Percentiles rank a stretch among this genome's conserved stretches.
phyloP scores from a whole-genome alignment of 2,113 vertebrate genomes.

The Saguinus midas region DNA sequence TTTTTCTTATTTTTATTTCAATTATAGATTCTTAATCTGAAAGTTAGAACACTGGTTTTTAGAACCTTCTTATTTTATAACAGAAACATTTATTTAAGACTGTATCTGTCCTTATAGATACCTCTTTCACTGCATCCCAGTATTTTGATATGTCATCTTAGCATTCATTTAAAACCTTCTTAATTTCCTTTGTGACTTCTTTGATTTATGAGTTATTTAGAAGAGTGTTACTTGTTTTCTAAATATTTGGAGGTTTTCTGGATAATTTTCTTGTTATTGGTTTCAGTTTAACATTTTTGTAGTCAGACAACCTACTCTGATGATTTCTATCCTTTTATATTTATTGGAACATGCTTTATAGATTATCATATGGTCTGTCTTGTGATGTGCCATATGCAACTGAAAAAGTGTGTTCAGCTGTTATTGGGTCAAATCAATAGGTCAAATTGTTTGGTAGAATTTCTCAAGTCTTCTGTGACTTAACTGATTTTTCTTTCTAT shows the following conservation, averaged over 20 bases:
- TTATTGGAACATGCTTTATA: neutral
- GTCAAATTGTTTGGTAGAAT: neutral
- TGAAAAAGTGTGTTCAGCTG: neutral
- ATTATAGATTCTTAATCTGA: neutral
- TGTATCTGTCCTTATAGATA: neutral
- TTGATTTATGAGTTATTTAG: neutral
- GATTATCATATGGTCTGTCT: neutral
- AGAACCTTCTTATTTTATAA: neutral
- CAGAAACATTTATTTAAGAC: neutral
- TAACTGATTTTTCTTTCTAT: neutral
- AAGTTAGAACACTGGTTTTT: neutral
- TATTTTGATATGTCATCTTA: neutral
- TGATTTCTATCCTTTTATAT: neutral
- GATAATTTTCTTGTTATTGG: neutral
- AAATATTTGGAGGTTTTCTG: neutral
- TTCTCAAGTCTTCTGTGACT: neutral
- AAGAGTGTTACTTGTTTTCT: neutral
- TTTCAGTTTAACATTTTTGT: neutral
- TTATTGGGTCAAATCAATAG: neutral
- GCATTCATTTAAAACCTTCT: neutral
- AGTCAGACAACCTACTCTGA: neutral
- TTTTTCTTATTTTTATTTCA: constrained; percentile 4
- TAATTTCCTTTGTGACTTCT: neutral
- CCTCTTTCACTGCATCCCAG: neutral
- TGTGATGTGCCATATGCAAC: neutral